These are phyloP conservation scores for Nematostella vectensis DNA, from an alignment of 92 coral and sea anemone species.

Conservation along the genomic window DNA sequence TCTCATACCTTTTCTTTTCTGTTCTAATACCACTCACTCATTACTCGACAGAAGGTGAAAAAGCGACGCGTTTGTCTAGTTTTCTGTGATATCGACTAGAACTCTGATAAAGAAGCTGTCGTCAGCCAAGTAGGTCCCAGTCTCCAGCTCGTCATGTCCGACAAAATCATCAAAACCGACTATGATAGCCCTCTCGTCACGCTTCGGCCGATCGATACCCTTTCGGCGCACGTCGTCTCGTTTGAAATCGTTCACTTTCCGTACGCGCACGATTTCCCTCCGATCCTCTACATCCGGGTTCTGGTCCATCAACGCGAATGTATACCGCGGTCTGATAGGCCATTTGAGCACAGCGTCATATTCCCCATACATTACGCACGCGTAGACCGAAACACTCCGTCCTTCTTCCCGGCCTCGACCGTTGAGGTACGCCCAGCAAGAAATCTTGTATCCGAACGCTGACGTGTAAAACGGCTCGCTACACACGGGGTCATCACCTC, in stretches of 20 bases:
- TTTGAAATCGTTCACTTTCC: constrained; percentile 86
- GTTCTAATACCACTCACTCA: no score
- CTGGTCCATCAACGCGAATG: constrained; percentile 82
- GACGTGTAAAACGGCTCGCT: constrained; percentile 94
- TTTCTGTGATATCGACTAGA: constrained; percentile 66
- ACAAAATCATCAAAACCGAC: constrained; percentile 97
- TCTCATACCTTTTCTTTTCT: no score
- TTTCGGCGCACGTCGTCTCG: constrained; percentile 83
- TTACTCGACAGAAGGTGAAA: no score
- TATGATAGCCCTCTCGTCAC: constrained; percentile 91
- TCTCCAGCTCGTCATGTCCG: constrained; percentile 70
- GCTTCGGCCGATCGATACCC: constrained; percentile 88
- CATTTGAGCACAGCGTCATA: constrained; percentile 85
- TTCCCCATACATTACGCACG: constrained; percentile 85
- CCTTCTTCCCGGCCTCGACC: constrained; percentile 91
- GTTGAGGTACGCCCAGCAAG: constrained; percentile 85
- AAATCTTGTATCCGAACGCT: constrained; percentile 82
- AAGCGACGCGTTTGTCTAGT: no score
- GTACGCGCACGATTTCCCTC: constrained; percentile 83
- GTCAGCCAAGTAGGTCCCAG: constrained; percentile 57
- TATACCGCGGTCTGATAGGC: constrained; percentile 96
- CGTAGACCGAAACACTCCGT: constrained; percentile 75
- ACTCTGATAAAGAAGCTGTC: constrained; percentile 73
- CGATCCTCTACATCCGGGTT: constrained; percentile 55
- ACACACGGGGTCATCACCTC: constrained; percentile 82